Evolutionary conservation across 2,797 vertebrate genomes (phyloP).

Genomic region (Strix occidentalis): DNA sequence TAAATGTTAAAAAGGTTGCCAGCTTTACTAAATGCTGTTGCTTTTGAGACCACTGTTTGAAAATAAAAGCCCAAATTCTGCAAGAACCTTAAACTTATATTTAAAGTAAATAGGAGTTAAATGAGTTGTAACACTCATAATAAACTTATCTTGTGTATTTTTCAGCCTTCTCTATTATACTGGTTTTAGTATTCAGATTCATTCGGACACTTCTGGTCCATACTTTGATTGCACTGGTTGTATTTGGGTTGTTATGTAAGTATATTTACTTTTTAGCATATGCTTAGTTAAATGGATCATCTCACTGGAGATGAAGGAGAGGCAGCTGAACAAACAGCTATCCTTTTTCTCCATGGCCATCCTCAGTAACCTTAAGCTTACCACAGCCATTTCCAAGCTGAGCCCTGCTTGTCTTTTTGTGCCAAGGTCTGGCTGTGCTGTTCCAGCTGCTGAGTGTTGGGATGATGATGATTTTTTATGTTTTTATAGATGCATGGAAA

Average conservation of each 20-base stretch:
- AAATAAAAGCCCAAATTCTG: background rate
- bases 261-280: constrained; percentile 29
- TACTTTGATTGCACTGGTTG: constrained; percentile 73
- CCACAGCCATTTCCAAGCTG: background rate
- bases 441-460: background rate
- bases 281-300: background rate
- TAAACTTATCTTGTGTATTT: background rate
- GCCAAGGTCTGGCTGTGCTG: background rate
- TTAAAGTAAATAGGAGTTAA: background rate
- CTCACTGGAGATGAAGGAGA: background rate
- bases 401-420: background rate
- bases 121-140: background rate
- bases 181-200: constrained; percentile 74
- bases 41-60: background rate
- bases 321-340: background rate
- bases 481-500: background rate
- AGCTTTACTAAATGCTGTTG: background rate
- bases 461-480: background rate
- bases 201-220: constrained; percentile 72
- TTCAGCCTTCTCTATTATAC: constrained; percentile 73
- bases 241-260: constrained; percentile 79
- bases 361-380: background rate
- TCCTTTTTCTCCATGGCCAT: background rate
- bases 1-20: background rate
- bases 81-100: background rate